Evolutionary conservation across 2,888 invertebrate genomes (phyloP).

Genomic region (Chloroclystis v-ata): DNA sequence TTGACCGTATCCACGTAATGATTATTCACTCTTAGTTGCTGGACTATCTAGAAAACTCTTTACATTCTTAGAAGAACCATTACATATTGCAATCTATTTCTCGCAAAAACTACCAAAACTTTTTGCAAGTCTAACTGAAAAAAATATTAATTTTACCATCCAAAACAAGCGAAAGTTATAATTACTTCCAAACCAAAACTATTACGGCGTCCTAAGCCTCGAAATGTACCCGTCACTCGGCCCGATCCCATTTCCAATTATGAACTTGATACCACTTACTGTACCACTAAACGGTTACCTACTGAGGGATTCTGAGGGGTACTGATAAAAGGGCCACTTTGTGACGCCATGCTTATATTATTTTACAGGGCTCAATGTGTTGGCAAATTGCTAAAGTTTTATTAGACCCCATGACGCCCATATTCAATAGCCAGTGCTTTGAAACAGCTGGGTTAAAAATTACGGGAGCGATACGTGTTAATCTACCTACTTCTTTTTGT

Average conservation of each 20-base stretch:
- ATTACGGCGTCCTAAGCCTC: constrained; percentile 11
- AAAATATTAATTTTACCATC: constrained; percentile 1
- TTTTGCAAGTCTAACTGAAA: neutral
- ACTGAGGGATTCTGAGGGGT: too few species aligned
- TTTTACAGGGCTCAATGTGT: constrained; percentile 27
- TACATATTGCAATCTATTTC: too few species aligned
- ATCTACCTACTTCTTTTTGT: too few species aligned
- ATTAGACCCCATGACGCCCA: constrained; percentile 38
- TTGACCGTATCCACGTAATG: too few species aligned
- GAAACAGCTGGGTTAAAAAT: neutral
- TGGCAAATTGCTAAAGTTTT: constrained; percentile 61
- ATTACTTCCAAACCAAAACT: constrained; percentile 15
- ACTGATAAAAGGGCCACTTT: constrained; percentile 5
- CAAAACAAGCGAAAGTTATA: constrained; percentile 12
- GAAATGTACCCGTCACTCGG: constrained; percentile 3
- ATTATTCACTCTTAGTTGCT: too few species aligned
- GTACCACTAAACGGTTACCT: constrained; percentile 10
- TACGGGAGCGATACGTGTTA: too few species aligned
- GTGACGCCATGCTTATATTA: constrained; percentile 26
- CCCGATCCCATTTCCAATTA: constrained; percentile 18
- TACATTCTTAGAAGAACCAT: too few species aligned
- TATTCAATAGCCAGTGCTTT: constrained; percentile 25
- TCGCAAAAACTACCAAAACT: too few species aligned
- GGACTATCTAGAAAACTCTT: too few species aligned
- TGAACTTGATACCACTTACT: constrained; percentile 15